These are phyloP conservation scores for Pangasius macronema DNA, from an alignment of 2,797 vertebrate genomes.

Conservation along the genomic window DNA sequence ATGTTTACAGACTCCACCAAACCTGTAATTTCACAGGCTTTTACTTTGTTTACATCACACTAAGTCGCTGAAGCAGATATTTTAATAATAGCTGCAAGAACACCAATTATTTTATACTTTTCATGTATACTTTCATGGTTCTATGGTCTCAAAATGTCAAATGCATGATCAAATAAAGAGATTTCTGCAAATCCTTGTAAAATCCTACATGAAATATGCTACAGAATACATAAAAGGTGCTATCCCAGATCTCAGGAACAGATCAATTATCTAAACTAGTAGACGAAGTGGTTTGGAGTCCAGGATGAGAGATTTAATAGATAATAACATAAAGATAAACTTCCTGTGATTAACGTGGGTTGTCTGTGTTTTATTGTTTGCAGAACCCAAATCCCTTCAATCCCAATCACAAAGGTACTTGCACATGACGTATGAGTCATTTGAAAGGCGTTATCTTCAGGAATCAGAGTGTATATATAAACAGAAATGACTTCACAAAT, in stretches of 20 bases:
- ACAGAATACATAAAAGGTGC: not conserved
- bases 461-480: conserved; percentile 25
- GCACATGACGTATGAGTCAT: not conserved
- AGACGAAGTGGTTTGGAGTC: not conserved
- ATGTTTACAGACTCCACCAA: conserved; percentile 39
- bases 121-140: conserved; percentile 6
- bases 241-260: not conserved
- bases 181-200: not conserved
- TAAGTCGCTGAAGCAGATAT: conserved; percentile 4
- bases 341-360: conserved; percentile 6
- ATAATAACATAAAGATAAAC: conserved; percentile 2
- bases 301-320: conserved; percentile 8
- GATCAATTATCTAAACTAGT: not conserved
- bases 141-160: not conserved
- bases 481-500: conserved; percentile 35
- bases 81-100: conserved; percentile 16
- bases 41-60: conserved; percentile 37
- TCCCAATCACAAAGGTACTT: conserved; percentile 13
- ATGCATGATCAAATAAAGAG: not conserved
- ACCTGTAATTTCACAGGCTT: conserved; percentile 30
- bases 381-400: conserved; percentile 18
- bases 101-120: conserved; percentile 4
- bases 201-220: not conserved
- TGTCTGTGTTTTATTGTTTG: conserved; percentile 21
- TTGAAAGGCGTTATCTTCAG: conserved; percentile 12